Percentiles rank a stretch among this genome's conserved stretches.
These are phyloP conservation scores for Melierax canorus DNA, from an alignment of 2,113 vertebrate genomes.

Conservation along the genomic window DNA sequence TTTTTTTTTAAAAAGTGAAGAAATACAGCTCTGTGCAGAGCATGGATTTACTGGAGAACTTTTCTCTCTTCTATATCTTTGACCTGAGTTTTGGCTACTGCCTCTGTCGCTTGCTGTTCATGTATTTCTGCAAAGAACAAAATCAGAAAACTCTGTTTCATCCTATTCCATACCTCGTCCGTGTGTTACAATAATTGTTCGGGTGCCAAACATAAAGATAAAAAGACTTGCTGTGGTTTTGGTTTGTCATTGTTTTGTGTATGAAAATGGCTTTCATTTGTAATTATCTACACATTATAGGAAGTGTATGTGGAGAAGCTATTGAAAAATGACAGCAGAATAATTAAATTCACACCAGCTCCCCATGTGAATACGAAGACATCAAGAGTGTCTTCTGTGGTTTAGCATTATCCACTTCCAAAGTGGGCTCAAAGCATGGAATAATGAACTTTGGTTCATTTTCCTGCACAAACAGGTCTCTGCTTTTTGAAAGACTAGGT, in stretches of 20 bases:
- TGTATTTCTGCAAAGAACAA: neutral
- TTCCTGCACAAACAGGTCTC: neutral
- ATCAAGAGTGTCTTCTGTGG: neutral
- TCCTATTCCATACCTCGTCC: neutral
- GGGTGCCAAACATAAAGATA: neutral
- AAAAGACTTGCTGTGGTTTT: neutral
- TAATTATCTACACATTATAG: constrained; percentile 30
- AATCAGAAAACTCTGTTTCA: neutral
- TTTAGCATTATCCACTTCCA: neutral
- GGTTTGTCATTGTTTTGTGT: constrained; percentile 50
- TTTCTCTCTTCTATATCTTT: neutral
- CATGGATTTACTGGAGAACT: neutral
- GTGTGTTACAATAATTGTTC: neutral
- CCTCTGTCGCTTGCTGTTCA: neutral
- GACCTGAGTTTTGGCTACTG: neutral
- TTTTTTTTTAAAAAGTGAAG: neutral
- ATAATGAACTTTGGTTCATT: neutral
- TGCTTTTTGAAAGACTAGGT: neutral
- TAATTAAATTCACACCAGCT: constrained; percentile 43
- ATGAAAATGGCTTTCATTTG: constrained; percentile 37
- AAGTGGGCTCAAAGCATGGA: neutral
- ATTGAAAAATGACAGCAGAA: constrained; percentile 21
- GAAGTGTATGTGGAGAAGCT: constrained; percentile 14
- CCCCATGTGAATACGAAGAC: neutral
- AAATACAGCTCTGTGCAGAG: neutral